Evolutionary conservation across 2,888 invertebrate species (phyloP).

Genomic region (Acrocyrtus sp.): DNA sequence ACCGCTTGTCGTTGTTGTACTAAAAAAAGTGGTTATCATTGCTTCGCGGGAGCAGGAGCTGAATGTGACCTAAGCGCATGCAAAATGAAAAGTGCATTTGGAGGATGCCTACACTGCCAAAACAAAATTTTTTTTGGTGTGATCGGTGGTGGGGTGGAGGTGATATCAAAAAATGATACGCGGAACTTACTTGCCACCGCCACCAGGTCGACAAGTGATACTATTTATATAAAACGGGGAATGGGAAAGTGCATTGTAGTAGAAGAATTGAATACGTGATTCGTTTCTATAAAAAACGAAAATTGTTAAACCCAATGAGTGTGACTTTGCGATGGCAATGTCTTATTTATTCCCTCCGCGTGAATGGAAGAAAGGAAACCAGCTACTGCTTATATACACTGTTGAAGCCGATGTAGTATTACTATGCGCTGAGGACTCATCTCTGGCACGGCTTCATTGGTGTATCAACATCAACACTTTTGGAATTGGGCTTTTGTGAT

Average conservation of each 20-base stretch:
- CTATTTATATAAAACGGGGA: conserved; percentile 34
- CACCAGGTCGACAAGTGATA: conserved; percentile 21
- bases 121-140: background rate
- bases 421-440: conserved; percentile 7
- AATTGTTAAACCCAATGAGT: conserved; percentile 7
- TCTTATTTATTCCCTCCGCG: conserved; percentile 38
- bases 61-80: background rate
- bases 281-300: conserved; percentile 7
- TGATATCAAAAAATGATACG: background rate
- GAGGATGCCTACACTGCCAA: background rate
- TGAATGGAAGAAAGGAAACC: conserved; percentile 24
- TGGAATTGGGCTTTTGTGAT: too few relatives aligned
- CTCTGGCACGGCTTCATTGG: conserved; percentile 16
- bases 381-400: too few relatives aligned
- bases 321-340: conserved; percentile 20
- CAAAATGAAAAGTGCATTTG: conserved; percentile 39
- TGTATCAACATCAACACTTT: conserved; percentile 18
- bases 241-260: conserved; percentile 4
- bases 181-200: too few relatives aligned
- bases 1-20: background rate
- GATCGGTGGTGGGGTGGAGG: background rate
- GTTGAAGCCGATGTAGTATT: too few relatives aligned
- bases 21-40: too few relatives aligned
- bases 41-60: background rate
- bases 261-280: conserved; percentile 27